Percentiles rank a stretch among this genome's conserved stretches.
These are phyloP conservation scores for Meloidogyne hapla DNA, from an alignment of 1,140 invertebrate genomes.

Conservation along the genomic window DNA sequence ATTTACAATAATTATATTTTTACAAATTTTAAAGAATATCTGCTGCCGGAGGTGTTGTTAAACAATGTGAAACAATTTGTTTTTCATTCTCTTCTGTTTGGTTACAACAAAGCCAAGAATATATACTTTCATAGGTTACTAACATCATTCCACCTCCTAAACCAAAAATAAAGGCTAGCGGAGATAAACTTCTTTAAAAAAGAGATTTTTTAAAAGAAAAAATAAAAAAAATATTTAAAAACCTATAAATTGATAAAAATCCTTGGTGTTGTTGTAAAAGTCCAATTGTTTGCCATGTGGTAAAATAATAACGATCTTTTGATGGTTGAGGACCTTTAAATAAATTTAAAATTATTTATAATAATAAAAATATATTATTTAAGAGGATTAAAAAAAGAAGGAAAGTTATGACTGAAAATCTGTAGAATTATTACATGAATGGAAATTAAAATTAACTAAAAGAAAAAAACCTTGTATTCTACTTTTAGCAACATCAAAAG, in stretches of 20 bases:
- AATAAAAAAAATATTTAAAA: conserved; percentile 66
- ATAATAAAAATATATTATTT: no score
- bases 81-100: conserved; percentile 49
- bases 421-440: no score
- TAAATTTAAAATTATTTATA: conserved; percentile 64
- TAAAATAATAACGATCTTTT: conserved; percentile 70
- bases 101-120: conserved; percentile 69
- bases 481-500: conserved; percentile 91
- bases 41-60: not conserved
- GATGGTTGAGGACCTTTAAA: conserved; percentile 70
- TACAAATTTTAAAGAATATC: not conserved
- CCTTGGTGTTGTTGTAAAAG: conserved; percentile 83
- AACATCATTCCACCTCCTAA: conserved; percentile 88
- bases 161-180: conserved; percentile 83
- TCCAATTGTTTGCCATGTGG: conserved; percentile 75
- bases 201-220: no score
- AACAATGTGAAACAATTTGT: not conserved
- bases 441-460: not conserved
- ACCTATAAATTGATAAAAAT: conserved; percentile 82
- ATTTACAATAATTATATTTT: not conserved
- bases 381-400: no score
- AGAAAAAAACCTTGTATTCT: conserved; percentile 73
- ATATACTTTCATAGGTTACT: conserved; percentile 73
- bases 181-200: conserved; percentile 66
- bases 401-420: no score